Evolutionary conservation across 2,113 vertebrate genomes (phyloP).

Genomic region (Thomomys bottae): DNA sequence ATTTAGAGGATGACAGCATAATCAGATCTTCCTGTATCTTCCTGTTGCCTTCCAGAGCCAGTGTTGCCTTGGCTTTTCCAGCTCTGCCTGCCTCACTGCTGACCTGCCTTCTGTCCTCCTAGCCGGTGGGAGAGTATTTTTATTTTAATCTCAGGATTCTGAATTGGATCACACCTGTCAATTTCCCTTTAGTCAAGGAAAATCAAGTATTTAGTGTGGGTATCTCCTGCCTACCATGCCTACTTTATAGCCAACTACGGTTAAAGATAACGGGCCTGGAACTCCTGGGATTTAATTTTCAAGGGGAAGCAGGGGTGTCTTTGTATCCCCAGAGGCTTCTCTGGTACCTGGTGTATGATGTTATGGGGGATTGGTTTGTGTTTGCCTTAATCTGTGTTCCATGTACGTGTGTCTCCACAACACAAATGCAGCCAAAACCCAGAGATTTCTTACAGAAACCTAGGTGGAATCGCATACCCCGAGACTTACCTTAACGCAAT

Average conservation of each 20-base stretch:
- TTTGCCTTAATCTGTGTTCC: not conserved
- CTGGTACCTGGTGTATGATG: not conserved
- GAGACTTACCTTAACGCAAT: not conserved
- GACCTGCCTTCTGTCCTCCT: not conserved
- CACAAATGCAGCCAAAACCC: no score
- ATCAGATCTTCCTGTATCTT: not conserved
- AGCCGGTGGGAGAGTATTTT: rapidly evolving
- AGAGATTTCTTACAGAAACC: not conserved
- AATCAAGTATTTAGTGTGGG: not conserved
- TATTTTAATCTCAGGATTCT: not conserved
- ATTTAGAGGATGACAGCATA: not conserved
- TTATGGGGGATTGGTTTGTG: not conserved
- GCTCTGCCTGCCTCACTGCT: rapidly evolving
- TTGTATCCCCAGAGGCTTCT: not conserved
- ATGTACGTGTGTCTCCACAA: not conserved
- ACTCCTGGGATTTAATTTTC: not conserved
- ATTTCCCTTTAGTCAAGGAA: not conserved
- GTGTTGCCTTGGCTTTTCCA: not conserved
- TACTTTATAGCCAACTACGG: not conserved
- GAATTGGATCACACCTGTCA: no score
- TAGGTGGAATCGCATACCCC: not conserved
- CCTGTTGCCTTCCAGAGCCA: rapidly evolving
- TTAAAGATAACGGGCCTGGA: no score
- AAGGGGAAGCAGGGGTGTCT: not conserved
- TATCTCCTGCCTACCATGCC: not conserved